A percentile compares a stretch with the other conserved stretches of the same genome.
Evolutionary conservation across 2,113 vertebrate genomes (phyloP).

Genomic region (Hassar affinis): DNA sequence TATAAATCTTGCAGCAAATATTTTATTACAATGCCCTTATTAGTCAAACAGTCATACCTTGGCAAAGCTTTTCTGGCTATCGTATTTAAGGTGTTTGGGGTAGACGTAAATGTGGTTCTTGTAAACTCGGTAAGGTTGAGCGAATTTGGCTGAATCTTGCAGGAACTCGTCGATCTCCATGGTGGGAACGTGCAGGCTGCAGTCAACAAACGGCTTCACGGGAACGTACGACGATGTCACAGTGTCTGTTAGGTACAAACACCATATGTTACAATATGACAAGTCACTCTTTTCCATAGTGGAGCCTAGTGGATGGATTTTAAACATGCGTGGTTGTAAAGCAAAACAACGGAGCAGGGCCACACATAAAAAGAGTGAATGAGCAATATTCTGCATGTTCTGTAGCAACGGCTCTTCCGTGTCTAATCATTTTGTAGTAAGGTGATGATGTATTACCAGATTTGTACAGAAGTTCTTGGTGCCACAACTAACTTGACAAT

Average conservation of each 20-base stretch:
- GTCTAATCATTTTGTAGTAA: background rate
- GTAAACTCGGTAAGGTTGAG: constrained; percentile 89
- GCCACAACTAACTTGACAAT: background rate
- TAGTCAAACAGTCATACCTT: constrained; percentile 76
- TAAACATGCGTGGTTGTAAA: background rate
- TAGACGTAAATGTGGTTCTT: constrained; percentile 98
- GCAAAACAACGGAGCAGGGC: background rate
- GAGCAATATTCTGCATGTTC: background rate
- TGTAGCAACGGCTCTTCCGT: background rate
- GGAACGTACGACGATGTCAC: constrained; percentile 93
- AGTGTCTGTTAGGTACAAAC: constrained; percentile 74
- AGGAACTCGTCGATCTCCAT: constrained; percentile 95
- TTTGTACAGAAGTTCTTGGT: background rate
- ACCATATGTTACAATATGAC: background rate
- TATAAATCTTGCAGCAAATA: too few relatives aligned
- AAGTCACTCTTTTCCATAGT: background rate
- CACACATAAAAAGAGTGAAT: background rate
- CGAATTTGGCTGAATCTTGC: constrained; percentile 86
- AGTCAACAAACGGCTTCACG: constrained; percentile 88
- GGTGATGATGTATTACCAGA: background rate
- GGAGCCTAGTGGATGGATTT: background rate
- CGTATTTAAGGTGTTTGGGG: constrained; percentile 95
- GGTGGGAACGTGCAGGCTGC: constrained; percentile 78
- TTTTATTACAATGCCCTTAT: background rate
- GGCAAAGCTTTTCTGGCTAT: constrained; percentile 94